Percentiles rank a stretch among this genome's conserved stretches.
phyloP scores from a whole-genome alignment of 1,140 invertebrate genomes.

The Aphelenchoides fujianensis region DNA sequence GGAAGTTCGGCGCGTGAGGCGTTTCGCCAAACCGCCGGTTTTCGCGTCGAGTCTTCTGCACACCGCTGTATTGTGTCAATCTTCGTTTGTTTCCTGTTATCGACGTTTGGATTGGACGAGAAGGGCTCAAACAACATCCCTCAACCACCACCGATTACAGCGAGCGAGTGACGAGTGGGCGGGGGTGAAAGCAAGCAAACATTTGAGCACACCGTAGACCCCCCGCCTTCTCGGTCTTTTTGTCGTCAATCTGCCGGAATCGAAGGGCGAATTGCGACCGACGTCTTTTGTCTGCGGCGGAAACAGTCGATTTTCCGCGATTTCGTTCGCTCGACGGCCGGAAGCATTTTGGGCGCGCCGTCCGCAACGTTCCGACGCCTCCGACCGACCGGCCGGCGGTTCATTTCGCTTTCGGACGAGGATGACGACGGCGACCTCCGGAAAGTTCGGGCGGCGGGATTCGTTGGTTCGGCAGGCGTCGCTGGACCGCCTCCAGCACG shows the following conservation, averaged over 20 bases:
- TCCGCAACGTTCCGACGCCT: background rate
- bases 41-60: slow-evolving; percentile 1
- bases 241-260: no score
- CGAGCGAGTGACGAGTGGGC: background rate
- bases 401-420: no score
- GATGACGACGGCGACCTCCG: background rate
- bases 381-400: no score
- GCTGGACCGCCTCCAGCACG: slow-evolving; percentile 43
- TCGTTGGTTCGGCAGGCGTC: slow-evolving; percentile 31
- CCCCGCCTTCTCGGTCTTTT: no score
- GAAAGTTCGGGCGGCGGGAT: slow-evolving; percentile 35
- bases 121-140: no score
- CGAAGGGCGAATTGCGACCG: background rate
- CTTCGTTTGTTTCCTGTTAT: no score
- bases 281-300: background rate
- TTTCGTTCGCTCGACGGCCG: background rate
- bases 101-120: no score
- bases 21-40: background rate
- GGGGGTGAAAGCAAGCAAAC: background rate
- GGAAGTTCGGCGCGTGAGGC: background rate
- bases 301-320: background rate
- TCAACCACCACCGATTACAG: no score
- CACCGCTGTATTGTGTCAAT: no score
- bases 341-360: background rate
- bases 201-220: background rate